phyloP scores from a whole-genome alignment of 2,113 vertebrate genomes.

The Prinia subflava region DNA sequence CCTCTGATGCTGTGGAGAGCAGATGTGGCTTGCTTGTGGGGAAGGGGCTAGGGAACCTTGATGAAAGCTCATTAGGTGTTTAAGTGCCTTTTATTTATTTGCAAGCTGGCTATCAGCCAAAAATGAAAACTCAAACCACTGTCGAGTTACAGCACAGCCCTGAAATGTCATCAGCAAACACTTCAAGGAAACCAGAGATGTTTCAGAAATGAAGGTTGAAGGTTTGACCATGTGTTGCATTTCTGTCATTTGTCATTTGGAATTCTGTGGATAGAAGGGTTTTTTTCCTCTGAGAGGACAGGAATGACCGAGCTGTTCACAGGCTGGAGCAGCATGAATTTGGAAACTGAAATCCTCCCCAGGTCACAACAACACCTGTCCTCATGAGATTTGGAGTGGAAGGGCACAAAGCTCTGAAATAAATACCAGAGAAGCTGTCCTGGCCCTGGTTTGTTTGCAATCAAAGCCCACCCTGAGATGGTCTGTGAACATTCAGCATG shows the following conservation, averaged over 20 bases:
- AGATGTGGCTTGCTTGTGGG: neutral
- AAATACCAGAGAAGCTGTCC: neutral
- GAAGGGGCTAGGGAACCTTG: neutral
- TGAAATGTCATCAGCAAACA: neutral
- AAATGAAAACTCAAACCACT: neutral
- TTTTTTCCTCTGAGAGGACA: neutral
- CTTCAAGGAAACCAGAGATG: neutral
- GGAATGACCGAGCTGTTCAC: fast-evolving
- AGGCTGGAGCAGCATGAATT: neutral
- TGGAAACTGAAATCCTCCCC: neutral
- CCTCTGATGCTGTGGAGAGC: neutral
- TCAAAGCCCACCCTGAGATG: neutral
- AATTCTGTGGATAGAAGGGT: neutral
- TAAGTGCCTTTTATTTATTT: neutral
- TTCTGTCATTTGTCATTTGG: neutral
- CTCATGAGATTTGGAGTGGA: neutral
- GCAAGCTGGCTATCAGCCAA: neutral
- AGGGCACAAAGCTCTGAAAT: neutral
- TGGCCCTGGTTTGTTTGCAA: neutral
- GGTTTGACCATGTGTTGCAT: neutral
- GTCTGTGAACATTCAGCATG: fast-evolving
- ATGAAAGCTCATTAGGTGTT: neutral
- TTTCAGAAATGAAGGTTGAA: neutral
- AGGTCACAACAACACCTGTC: neutral
- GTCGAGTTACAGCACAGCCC: fast-evolving